Base-by-base conservation (phyloP, 2,888 invertebrate genomes). In the Oegoconia quadripuncta region DNA sequence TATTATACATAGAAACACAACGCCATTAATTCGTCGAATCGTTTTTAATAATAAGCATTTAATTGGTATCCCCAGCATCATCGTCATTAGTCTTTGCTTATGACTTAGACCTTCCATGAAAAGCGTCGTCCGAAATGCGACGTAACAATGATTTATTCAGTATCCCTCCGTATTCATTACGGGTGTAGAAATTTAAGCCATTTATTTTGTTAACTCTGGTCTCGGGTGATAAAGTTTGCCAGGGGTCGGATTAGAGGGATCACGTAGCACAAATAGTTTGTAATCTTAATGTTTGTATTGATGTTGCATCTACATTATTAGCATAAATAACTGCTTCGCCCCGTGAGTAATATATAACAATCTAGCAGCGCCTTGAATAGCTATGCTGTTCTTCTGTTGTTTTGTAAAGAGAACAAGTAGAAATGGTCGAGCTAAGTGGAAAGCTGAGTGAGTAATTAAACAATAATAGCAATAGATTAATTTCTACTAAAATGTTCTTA, bases 111-210 rank as follows among this genome's bases (percentile, higher is more conserved):
- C 33, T 13, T 41, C 22, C 17, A 20, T 32, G 31, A 17, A 43
- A 52, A 61, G 52, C 65, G 67, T 65, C 69, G 58, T 63, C 73
- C 64, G 61, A 86, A 83, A 77, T 79, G 81, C 82, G 83, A 81
- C 67, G 73, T 73, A 80, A 75, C 82, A 79, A 77, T 86, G 82
- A 86, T 86, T 84, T 84, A 86, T 80, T 67, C 59, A 63, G 55
- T 65, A 73, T 76, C 81, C 83, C 81, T 81, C 74, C 74, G 80
- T 83, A 86, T 84, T 87, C 86, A 87, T 86, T 84, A 83, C 74
- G 73, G 83, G 86, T 86, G 86, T 83, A 86, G 86, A 87, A 83
- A 84, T 86, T 86, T 86, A 75, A 84, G 81, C 83, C 83, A 87
- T 87, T 86, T 84, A 87, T 87, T 86, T 82, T 83, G 86, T 87